These are phyloP conservation scores for Parnassius apollo DNA, from an alignment of 2,888 invertebrate genomes.

Conservation along the genomic window DNA sequence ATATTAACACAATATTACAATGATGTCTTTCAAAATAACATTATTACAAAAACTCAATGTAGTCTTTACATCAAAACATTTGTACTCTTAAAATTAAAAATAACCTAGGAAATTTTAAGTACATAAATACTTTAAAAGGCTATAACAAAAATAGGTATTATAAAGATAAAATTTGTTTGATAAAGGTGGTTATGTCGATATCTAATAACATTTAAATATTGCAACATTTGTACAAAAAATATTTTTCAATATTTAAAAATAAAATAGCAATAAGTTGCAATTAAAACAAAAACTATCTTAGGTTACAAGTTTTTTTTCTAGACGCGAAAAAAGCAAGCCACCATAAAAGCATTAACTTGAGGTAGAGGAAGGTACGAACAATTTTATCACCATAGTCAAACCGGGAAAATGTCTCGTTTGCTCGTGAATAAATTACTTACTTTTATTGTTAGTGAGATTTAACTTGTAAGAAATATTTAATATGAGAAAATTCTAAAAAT, in stretches of 20 bases:
- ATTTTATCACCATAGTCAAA: conserved; percentile 25
- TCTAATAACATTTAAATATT: no score
- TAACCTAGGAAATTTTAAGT: conserved; percentile 13
- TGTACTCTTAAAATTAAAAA: neutral
- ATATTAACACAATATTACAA: neutral
- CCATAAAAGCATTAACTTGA: conserved; percentile 35
- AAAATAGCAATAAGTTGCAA: conserved; percentile 10
- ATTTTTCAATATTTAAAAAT: conserved; percentile 9
- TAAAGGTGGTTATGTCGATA: no score
- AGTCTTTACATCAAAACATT: neutral
- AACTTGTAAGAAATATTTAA: no score
- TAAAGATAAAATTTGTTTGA: neutral
- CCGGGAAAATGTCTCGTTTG: conserved; percentile 27
- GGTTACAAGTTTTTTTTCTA: neutral
- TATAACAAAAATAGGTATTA: neutral
- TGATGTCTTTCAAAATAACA: neutral
- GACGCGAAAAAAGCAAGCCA: conserved; percentile 3
- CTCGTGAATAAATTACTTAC: neutral
- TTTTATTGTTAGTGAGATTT: no score
- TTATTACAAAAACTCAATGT: conserved; percentile 3
- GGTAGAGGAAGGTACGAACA: conserved; percentile 35
- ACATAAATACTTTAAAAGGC: conserved; percentile 16
- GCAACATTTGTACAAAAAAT: no score
- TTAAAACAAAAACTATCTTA: neutral
- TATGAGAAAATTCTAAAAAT: no score